phyloP scores from a whole-genome alignment of 64 coral and sea anemone genomes.

The Stichodactyla helianthus region DNA sequence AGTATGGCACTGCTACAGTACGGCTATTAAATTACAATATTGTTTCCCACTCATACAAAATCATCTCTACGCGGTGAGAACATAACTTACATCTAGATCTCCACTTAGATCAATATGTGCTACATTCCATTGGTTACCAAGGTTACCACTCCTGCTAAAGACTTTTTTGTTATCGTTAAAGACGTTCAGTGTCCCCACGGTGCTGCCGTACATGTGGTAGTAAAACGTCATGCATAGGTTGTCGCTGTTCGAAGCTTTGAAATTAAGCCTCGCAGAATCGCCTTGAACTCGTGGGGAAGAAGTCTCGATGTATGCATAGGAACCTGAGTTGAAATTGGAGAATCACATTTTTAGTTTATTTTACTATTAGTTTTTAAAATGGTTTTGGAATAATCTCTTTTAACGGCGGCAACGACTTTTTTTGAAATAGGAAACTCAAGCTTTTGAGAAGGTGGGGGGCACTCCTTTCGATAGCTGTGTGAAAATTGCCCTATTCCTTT shows the following conservation, averaged over 20 bases:
- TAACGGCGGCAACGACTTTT: too few relatives aligned
- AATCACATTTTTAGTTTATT: too few relatives aligned
- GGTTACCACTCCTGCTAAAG: conserved; percentile 25
- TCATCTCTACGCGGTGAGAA: not conserved
- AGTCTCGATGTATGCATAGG: conserved; percentile 37
- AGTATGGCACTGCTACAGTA: too few relatives aligned
- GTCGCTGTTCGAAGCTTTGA: conserved; percentile 11
- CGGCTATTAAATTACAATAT: too few relatives aligned
- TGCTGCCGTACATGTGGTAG: conserved; percentile 45
- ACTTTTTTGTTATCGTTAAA: conserved; percentile 14
- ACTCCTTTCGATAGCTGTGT: too few relatives aligned
- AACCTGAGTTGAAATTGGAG: not conserved
- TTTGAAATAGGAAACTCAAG: too few relatives aligned
- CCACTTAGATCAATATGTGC: conserved; percentile 4
- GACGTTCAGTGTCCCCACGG: conserved; percentile 25
- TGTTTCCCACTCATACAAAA: not conserved
- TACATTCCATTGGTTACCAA: conserved; percentile 29
- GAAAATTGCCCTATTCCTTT: too few relatives aligned
- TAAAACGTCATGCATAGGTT: conserved; percentile 41
- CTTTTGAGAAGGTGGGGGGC: too few relatives aligned
- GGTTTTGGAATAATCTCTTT: too few relatives aligned
- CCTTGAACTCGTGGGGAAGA: not conserved
- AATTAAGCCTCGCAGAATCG: conserved; percentile 24
- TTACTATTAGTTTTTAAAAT: too few relatives aligned
- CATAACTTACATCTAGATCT: not conserved